Conservation (phyloP, 2,113 vertebrate genomes). For the Nothocercus nigrocapillus region DNA sequence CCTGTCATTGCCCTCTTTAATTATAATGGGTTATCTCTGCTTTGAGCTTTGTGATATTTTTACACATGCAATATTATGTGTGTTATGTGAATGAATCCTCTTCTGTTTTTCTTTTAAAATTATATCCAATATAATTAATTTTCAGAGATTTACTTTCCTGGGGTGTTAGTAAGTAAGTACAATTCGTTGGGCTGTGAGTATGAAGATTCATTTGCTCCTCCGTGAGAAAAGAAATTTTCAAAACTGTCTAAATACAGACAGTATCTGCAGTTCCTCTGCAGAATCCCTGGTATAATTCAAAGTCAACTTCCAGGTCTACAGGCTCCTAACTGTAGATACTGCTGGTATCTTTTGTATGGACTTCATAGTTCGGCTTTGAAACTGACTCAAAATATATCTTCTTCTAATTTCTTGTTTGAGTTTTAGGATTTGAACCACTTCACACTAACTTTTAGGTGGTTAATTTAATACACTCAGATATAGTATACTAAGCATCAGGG, state of each 20-base stretch:
- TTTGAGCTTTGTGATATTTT: neutral
- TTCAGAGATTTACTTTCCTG: neutral
- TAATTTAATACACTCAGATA: neutral
- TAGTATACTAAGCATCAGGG: neutral
- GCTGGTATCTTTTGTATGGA: fast-evolving
- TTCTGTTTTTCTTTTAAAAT: neutral
- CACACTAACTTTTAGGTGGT: neutral
- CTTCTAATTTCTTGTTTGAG: neutral
- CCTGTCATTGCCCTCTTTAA: neutral
- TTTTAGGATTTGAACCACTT: neutral
- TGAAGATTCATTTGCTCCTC: neutral
- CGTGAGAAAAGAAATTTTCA: neutral
- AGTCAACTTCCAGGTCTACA: neutral
- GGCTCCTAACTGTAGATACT: neutral
- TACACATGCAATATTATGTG: neutral
- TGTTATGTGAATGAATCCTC: neutral
- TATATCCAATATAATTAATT: neutral
- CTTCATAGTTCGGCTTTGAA: neutral
- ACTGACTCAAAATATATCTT: neutral
- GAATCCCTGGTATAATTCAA: neutral
- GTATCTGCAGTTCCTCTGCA: neutral
- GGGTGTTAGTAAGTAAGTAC: neutral
- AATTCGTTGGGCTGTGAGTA: neutral
- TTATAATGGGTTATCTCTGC: slow-evolving; percentile 14
- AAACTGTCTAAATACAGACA: neutral